Evolutionary conservation across 1,140 invertebrate genomes (phyloP).

Genomic region (Psilanteris sp.): DNA sequence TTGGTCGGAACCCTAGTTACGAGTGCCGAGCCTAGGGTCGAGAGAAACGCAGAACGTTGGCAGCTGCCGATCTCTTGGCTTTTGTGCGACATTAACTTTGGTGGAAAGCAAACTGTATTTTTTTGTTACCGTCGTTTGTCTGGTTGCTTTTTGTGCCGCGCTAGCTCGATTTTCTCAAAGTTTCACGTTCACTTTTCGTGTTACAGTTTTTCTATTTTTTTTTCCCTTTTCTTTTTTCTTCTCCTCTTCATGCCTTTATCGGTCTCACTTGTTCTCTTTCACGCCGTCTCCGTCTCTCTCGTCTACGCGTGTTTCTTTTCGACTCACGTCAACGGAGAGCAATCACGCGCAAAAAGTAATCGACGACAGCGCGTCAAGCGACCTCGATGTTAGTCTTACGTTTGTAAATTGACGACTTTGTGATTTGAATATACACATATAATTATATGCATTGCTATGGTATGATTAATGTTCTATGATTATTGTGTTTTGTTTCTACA

Average conservation of each 20-base stretch:
- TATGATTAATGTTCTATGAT: constrained; percentile 40
- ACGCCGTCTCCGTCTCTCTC: too few species aligned
- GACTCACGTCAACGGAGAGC: constrained; percentile 11
- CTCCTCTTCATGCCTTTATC: too few species aligned
- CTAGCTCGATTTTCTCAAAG: constrained; percentile 22
- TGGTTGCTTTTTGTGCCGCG: constrained; percentile 52
- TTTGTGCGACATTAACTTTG: constrained; percentile 60
- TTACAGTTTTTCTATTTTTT: not conserved
- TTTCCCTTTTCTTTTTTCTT: too few species aligned
- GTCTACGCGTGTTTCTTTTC: not conserved
- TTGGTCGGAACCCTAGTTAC: constrained; percentile 80
- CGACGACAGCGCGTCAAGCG: not conserved
- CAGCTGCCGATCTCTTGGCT: constrained; percentile 70
- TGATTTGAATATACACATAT: constrained; percentile 19
- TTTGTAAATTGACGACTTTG: constrained; percentile 40
- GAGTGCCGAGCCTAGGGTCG: constrained; percentile 80
- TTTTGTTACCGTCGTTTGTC: constrained; percentile 47
- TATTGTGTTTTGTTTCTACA: constrained; percentile 54
- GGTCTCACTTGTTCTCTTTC: not conserved
- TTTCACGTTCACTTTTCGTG: constrained; percentile 38
- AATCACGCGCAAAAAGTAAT: constrained; percentile 18
- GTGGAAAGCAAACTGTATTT: constrained; percentile 47
- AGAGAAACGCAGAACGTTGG: constrained; percentile 66
- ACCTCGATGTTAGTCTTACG: constrained; percentile 19
- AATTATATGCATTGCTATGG: constrained; percentile 16